A percentile compares a stretch with the other conserved stretches of the same genome.
Conservation (phyloP, 2,113 vertebrate genomes). For the Malurus elegans region DNA sequence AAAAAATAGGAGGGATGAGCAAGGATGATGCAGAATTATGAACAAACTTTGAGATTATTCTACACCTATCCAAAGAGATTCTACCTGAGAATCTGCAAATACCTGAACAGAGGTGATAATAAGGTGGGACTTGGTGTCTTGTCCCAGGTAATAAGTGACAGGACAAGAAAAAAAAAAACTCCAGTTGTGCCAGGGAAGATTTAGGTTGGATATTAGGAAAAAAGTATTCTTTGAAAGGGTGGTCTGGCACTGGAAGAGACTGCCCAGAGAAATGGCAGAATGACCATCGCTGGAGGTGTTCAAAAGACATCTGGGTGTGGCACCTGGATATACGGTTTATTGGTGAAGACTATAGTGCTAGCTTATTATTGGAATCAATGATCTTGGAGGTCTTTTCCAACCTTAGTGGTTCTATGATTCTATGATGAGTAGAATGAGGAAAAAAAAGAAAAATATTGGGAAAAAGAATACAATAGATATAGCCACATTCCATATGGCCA, state of each 20-base stretch:
- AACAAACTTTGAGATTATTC: background rate
- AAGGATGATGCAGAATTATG: background rate
- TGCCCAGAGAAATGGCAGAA: background rate
- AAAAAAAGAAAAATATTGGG: background rate
- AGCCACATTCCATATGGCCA: background rate
- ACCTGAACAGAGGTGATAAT: background rate
- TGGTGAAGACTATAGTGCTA: rapidly evolving
- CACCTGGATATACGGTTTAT: background rate
- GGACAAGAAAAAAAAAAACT: background rate
- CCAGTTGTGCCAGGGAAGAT: background rate
- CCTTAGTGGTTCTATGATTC: background rate
- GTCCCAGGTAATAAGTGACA: background rate
- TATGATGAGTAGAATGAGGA: background rate
- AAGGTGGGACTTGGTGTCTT: background rate
- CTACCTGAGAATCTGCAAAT: background rate
- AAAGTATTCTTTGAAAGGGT: background rate
- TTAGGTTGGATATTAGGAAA: background rate
- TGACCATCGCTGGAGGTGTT: background rate
- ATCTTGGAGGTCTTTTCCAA: background rate
- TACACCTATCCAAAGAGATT: background rate
- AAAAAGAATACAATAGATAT: background rate
- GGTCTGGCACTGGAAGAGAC: background rate
- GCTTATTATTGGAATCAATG: background rate
- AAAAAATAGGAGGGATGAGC: background rate
- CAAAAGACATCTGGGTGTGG: background rate